Evolutionary conservation across 1,140 invertebrate genomes (phyloP), one percentile per base, ranked within the genome.

Genomic region (Cotesia typhae): DNA sequence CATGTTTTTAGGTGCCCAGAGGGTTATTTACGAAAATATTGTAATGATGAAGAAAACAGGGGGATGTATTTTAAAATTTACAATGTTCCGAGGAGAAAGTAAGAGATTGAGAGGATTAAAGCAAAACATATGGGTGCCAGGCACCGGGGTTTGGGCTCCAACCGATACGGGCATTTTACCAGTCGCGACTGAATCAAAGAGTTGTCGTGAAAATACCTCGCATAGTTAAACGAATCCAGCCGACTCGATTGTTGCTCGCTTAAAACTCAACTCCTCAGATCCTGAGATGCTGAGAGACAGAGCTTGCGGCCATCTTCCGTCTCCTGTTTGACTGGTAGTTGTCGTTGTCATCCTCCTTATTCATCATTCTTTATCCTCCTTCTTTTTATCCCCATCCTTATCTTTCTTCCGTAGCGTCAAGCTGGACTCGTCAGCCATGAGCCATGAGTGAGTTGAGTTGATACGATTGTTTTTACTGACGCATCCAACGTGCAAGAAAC

Each of bases 391-490:
- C 28, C 28, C 28, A 28, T 78, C 75, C n/a, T 37, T 7, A 57
- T 35, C 47, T 28, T 51, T 51, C 66, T 68, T 47, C 28, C 6
- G 47, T 51, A 52, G 63, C 28, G 28, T 53, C 72, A 59, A 59
- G 57, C 57, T 35, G 76, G 81, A 80, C 78, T 80, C 76, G 78
- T 80, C 82, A 82, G 80, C 81, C 78, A 81, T 76, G 78, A 82
- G 80, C 81, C 78, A 81, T 76, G 78, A 81, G 78, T 78, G 76
- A 81, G 78, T 78, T 77, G 74, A 79, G 77, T 84, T 82, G 81
- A 84, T 83, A 82, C 84, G 82, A 85, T 85, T 83, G 81, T 87
- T 87, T 85, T 87, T 84, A 84, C 81, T 76, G 83, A 74, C 81
- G 79, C 83, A 82, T 81, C 81, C 79, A 83, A 76, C 76, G 77